Evolutionary conservation across 2,797 vertebrate species (phyloP), one percentile per base, ranked within the genome.

Genomic region (Rhynchonycteris naso): DNA sequence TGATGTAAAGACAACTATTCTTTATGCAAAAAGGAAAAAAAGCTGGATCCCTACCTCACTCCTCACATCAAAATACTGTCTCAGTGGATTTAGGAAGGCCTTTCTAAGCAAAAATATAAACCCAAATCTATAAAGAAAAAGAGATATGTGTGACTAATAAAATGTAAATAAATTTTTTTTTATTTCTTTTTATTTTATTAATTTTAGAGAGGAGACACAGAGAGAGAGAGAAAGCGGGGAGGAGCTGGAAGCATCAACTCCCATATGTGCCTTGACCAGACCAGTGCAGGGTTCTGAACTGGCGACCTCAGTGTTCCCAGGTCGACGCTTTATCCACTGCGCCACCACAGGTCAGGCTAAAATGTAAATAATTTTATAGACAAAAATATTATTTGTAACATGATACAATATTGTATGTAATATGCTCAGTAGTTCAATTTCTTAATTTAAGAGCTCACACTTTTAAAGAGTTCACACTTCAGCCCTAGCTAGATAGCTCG

Each of bases 91-190:
- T 95, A 52, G 24, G 8, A 85, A 90, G 4, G 28, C 33, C 69
- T 61, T 86, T 75, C 80, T 90, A 69, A 93, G 52, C 22, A 69
- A 86, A 95, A 74, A 28, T 76, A 28, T 76, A 81, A 75, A 81
- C 14, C 43, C 33, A 93, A 71, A 56, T 74, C 35, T 84, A 72
- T 50, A 52, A 61, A 81, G 65, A 61, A 74, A 90, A 86, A 87
- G 11, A 21, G 33, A 47, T 30, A 21, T 16, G 7, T 50, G 16
- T 61, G 54, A 76, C 33, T 81, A 81, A 66, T 66, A 56, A 91
- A 91, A 88, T 24, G 35, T 87, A 90, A 91, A 47, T 10, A 61
- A 8, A 72, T 68, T 91, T 21, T n/a, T n/a, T n/a, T n/a, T n/a
- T n/a, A n/a, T n/a, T n/a, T n/a, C n/a, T n/a, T n/a, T n/a, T n/a